These are phyloP conservation scores for Colius striatus DNA, from an alignment of 2,113 vertebrate genomes.

Conservation along the genomic window DNA sequence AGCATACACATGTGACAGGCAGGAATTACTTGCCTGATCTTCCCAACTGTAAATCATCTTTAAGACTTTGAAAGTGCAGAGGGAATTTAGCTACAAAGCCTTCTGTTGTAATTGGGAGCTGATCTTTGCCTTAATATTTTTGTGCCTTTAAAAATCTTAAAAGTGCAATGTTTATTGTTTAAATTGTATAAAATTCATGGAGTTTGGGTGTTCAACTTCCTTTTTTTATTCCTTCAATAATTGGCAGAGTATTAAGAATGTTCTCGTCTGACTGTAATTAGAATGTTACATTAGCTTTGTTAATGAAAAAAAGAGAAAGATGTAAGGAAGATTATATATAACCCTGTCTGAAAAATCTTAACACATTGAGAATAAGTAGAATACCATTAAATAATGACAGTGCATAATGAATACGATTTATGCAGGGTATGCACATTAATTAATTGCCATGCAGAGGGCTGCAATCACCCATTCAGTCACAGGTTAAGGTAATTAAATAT, in stretches of 20 bases:
- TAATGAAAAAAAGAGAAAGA: background rate
- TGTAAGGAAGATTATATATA: background rate
- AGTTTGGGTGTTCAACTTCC: background rate
- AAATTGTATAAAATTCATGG: background rate
- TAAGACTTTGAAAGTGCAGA: background rate
- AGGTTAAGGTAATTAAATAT: constrained; percentile 45
- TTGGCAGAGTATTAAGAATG: background rate
- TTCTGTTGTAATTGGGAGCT: background rate
- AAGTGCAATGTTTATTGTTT: background rate
- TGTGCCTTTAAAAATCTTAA: background rate
- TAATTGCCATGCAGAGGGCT: constrained; percentile 9
- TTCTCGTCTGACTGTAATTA: background rate
- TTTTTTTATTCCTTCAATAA: background rate
- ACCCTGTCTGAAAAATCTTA: background rate
- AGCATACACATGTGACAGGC: fast-evolving
- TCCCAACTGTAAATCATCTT: background rate
- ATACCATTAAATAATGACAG: constrained; percentile 30
- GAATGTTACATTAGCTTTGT: background rate
- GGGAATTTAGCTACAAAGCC: background rate
- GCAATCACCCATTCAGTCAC: constrained; percentile 21
- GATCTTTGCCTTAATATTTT: background rate
- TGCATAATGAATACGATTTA: constrained; percentile 24
- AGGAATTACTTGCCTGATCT: background rate
- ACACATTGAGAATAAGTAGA: background rate
- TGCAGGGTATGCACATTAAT: constrained; percentile 19